Evolutionary conservation across 2,113 vertebrate species (phyloP).

Genomic region (Scopus umbretta): DNA sequence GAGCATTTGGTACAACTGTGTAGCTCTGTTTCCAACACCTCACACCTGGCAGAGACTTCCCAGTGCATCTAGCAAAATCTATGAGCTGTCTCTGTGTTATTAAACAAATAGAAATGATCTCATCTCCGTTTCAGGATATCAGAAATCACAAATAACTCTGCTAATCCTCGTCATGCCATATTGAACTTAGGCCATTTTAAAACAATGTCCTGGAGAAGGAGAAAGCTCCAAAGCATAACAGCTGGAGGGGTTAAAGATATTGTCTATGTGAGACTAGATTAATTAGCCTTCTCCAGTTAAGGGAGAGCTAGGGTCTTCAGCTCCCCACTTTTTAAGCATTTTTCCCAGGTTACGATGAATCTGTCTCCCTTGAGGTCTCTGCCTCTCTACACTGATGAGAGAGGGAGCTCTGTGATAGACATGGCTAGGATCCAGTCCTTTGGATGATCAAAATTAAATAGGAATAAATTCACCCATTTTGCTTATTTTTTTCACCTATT

Average conservation of each 20-base stretch:
- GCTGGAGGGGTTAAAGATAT: neutral
- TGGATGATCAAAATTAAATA: neutral
- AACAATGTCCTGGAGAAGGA: neutral
- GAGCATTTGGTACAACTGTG: neutral
- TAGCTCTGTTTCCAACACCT: neutral
- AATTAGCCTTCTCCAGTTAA: neutral
- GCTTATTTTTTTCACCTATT: neutral
- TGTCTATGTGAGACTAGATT: accelerated
- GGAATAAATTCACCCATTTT: neutral
- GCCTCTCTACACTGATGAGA: neutral
- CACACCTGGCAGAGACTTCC: neutral
- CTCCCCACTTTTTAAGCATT: neutral
- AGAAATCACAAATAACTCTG: neutral
- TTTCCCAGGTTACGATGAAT: neutral
- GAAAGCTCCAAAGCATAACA: neutral
- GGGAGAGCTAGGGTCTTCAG: neutral
- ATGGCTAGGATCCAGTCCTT: neutral
- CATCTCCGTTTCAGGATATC: neutral
- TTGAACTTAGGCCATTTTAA: neutral
- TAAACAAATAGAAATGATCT: neutral
- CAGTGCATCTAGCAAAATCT: neutral
- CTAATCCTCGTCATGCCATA: neutral
- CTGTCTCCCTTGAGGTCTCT: neutral
- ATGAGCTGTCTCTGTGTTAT: neutral
- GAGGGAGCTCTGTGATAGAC: neutral